Base-by-base conservation (phyloP, 2,797 vertebrate genomes). In the Chiroxiphia lanceolata region DNA sequence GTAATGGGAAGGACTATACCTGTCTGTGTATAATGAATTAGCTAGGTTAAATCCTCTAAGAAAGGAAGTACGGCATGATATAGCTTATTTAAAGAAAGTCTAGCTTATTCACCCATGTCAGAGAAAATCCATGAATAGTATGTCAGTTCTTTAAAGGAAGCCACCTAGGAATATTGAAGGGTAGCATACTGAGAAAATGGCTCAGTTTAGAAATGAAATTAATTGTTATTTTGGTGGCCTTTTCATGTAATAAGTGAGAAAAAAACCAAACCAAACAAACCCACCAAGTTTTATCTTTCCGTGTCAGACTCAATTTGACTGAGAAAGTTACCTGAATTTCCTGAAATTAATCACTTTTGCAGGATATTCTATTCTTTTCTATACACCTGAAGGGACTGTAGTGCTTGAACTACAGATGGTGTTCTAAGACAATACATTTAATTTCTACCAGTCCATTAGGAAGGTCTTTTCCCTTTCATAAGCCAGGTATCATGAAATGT, bases 71-170 rank as follows among this genome's bases (percentile, higher is more conserved):
- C 69, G 86, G 29, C 44, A 84, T 87, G 56, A 34, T 27, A 27
- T 50, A 56, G 44, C 56, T 95, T 89, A 93, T 92, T 93, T 90
- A 68, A 95, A 79, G 53, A 36, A 94, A 75, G 47, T 67, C 34
- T 86, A 44, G 67, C 74, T 84, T 67, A 63, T 83, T 94, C 87
- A 60, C 38, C 26, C 13, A 0, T 93, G 59, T 86, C 65, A 85
- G 74, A 94, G 83, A 76, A 96, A 95, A 94, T 85, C 68, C 64
- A 29, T 81, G 61, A 94, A 92, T 82, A 83, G 38, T 38, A 42
- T 83, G 86, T 75, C 81, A 64, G 31, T 82, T 90, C 81, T 92
- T 80, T 85, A 92, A 91, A 94, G 54, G 57, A 80, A 92, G n/a
- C 56, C 85, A 84, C 83, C 80, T 89, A 77, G 53, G 87, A 93